phyloP scores from a whole-genome alignment of 2,797 vertebrate species.

The Lacerta agilis region DNA sequence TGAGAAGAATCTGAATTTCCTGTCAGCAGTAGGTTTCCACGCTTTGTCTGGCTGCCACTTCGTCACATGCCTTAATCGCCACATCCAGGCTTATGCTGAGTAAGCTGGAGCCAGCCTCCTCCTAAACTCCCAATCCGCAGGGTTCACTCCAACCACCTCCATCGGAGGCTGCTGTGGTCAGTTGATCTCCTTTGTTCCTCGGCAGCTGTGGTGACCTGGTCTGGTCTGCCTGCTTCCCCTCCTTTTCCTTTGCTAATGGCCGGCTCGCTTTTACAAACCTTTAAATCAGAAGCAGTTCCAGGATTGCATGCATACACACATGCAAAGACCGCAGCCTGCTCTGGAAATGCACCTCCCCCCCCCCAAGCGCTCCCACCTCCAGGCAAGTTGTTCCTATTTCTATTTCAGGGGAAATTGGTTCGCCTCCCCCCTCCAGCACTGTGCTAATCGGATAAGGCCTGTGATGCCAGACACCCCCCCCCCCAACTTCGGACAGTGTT shows the following conservation, averaged over 20 bases:
- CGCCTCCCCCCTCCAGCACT: neutral
- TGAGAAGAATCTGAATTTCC: slow-evolving; percentile 32
- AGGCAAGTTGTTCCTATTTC: neutral
- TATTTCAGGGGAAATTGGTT: neutral
- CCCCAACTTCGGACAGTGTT: neutral
- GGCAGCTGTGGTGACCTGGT: slow-evolving; percentile 1
- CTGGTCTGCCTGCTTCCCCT: neutral
- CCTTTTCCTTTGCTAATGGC: neutral
- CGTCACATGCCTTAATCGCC: slow-evolving; percentile 23
- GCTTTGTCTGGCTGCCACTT: slow-evolving; percentile 41
- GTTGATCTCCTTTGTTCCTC: slow-evolving; percentile 16
- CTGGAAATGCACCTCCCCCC: neutral
- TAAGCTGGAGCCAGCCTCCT: neutral
- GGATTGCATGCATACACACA: slow-evolving; percentile 50
- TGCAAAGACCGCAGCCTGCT: neutral
- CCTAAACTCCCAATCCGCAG: neutral
- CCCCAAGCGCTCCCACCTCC: too few species aligned
- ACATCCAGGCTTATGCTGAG: neutral
- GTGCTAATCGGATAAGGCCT: neutral
- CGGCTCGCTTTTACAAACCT: slow-evolving; percentile 51
- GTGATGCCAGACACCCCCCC: neutral
- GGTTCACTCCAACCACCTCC: neutral
- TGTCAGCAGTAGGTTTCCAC: slow-evolving; percentile 22
- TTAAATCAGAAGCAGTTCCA: slow-evolving; percentile 53
- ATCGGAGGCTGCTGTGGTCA: neutral